Conservation (phyloP, 2,113 vertebrate species). For the Phaethon lepturus region DNA sequence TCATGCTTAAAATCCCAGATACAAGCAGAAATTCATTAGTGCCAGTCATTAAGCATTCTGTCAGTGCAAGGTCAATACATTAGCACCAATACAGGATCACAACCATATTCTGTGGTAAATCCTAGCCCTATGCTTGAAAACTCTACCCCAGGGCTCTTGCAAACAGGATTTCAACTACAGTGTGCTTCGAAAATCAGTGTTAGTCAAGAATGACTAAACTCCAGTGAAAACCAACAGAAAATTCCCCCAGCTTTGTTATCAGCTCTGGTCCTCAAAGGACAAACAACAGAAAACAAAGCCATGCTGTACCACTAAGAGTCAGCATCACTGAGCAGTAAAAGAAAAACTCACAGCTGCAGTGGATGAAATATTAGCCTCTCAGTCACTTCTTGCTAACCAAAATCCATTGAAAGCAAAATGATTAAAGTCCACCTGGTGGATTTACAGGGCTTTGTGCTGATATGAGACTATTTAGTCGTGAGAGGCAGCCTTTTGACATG, state of each 20-base stretch:
- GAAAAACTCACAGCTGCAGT: not conserved
- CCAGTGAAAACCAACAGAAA: not conserved
- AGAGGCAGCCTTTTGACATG: constrained; percentile 61
- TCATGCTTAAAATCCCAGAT: not conserved
- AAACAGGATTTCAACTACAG: not conserved
- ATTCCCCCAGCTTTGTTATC: not conserved
- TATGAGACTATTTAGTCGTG: constrained; percentile 47
- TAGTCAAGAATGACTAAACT: not conserved
- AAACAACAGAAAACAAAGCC: not conserved
- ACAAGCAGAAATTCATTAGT: not conserved
- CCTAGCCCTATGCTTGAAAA: not conserved
- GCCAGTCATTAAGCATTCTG: not conserved
- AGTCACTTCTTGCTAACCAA: constrained; percentile 23
- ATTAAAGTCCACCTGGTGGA: constrained; percentile 68
- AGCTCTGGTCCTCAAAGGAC: not conserved
- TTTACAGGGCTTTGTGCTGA: constrained; percentile 70
- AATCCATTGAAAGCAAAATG: constrained; percentile 68
- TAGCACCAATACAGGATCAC: not conserved
- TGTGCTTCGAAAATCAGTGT: not conserved
- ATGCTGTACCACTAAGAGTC: not conserved
- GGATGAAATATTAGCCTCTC: constrained; percentile 31
- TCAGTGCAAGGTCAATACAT: not conserved
- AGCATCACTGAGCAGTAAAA: not conserved
- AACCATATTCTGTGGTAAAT: not conserved
- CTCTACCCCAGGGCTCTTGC: not conserved